Base-by-base conservation (phyloP, 1,140 invertebrate species). In the Druon quercuslanigerum region DNA sequence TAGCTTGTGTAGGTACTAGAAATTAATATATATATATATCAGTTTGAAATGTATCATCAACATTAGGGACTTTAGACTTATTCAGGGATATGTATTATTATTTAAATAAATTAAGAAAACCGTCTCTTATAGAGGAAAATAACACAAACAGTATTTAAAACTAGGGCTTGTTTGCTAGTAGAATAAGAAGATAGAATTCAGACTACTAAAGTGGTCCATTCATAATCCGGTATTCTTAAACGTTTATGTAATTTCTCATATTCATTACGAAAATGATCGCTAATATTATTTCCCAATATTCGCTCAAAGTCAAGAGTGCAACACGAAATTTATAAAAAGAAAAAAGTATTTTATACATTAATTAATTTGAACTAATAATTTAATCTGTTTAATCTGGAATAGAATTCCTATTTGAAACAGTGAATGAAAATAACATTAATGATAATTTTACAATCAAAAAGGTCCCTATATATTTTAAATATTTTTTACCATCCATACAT, bases 61-160 rank as follows among this genome's bases (percentile, higher is more conserved):
- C 19, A 60, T 60, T 20, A 13, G 25, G 7, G 13, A 14, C 11
- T 25, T 60, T 60, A 25, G 57, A 60, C 33, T 60, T 60, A 60
- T 60, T 60, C 19, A 60, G 57, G 25, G 16, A 25, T 3, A 25
- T 25, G 20, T 25, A 25, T 25, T 25, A 25, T 60, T 60, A 60
- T 60, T 60, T 20, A 20, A 60, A 1, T 25, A 25, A 25, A 25
- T 60, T 60, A 33, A 20, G 57, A 60, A 60, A 60, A 60, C 33
- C 33, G 56, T 60, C 56, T 60, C 56, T 60, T 8, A 60, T n/a
- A 19, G 33, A 20, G 20, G 56, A 17, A 33, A 60, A 60, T 60
- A 60, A 60, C 56, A 60, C 56, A 25, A 60, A 60, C 33, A 60
- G 56, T 25, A 60, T 60, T 60, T 60, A 60, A 60, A 60, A 60